A percentile compares a stretch with the other conserved stretches of the same genome.
Evolutionary conservation across 2,888 invertebrate genomes (phyloP).

Genomic region (Tinea semifulvella): DNA sequence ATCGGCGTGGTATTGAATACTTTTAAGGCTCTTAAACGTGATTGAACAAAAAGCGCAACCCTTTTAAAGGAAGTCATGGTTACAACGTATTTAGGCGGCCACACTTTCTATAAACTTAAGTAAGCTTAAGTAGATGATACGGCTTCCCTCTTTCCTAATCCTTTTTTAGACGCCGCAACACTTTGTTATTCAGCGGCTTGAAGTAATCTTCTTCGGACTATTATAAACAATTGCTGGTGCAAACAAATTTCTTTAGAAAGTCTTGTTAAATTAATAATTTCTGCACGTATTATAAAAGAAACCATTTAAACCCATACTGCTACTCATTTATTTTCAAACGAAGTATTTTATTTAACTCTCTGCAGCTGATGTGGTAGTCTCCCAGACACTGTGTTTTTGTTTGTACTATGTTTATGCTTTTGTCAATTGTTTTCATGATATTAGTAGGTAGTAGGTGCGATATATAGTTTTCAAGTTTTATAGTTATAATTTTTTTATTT

Average conservation of each 20-base stretch:
- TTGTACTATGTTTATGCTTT: too few species aligned
- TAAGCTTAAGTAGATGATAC: conserved; percentile 57
- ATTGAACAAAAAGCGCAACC: conserved; percentile 62
- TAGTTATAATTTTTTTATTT: too few species aligned
- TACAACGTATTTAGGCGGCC: conserved; percentile 51
- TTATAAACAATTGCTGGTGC: conserved; percentile 48
- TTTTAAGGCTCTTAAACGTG: conserved; percentile 42
- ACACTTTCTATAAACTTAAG: conserved; percentile 61
- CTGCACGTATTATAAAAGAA: conserved; percentile 17
- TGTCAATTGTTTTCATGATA: too few species aligned
- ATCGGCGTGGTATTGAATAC: conserved; percentile 40
- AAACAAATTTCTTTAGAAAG: conserved; percentile 40
- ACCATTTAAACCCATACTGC: conserved; percentile 8
- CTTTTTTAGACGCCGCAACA: conserved; percentile 52
- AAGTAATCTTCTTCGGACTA: conserved; percentile 44
- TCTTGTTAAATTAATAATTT: conserved; percentile 41
- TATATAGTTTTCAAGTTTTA: too few species aligned
- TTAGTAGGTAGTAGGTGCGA: too few species aligned
- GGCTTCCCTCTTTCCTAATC: conserved; percentile 56
- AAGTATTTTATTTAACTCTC: neutral
- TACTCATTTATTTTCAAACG: neutral
- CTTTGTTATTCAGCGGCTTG: conserved; percentile 52
- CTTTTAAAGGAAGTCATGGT: conserved; percentile 58
- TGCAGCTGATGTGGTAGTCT: too few species aligned
- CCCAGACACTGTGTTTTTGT: too few species aligned